These are phyloP conservation scores for Hypotaenidia philippensis DNA, from an alignment of 2,797 vertebrate species.

Conservation along the genomic window DNA sequence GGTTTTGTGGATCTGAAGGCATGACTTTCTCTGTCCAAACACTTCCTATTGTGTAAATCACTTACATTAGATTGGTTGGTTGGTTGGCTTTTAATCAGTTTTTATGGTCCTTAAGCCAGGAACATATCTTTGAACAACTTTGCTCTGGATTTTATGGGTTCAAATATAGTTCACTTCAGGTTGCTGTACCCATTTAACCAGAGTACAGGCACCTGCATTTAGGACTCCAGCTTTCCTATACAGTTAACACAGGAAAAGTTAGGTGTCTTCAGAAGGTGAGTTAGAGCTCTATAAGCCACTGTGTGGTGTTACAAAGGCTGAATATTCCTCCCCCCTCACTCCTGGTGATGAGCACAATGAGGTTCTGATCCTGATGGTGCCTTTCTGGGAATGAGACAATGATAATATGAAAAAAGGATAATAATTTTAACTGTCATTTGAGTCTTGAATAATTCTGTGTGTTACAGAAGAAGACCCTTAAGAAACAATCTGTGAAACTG, in stretches of 20 bases:
- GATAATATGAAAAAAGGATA: background rate
- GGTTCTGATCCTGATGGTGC: background rate
- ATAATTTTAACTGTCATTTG: conserved; percentile 6
- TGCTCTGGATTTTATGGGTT: background rate
- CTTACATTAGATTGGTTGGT: background rate
- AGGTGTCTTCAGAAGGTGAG: background rate
- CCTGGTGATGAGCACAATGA: background rate
- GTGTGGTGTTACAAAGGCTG: background rate
- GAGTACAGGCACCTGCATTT: background rate
- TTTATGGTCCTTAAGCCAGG: background rate
- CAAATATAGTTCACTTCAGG: background rate
- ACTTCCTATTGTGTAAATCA: background rate
- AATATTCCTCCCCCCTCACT: background rate
- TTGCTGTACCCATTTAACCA: background rate
- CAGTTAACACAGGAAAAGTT: background rate
- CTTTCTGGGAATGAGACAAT: background rate
- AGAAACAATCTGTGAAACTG: conserved; percentile 58
- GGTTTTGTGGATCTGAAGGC: background rate
- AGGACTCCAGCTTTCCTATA: background rate
- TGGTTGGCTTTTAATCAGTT: background rate
- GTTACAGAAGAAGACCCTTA: conserved; percentile 52
- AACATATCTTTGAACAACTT: background rate
- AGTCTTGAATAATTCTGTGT: conserved; percentile 14
- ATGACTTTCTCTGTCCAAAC: background rate
- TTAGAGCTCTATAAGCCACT: background rate